These are phyloP conservation scores for Pammene aurita DNA, from an alignment of 2,888 invertebrate species.

Conservation along the genomic window DNA sequence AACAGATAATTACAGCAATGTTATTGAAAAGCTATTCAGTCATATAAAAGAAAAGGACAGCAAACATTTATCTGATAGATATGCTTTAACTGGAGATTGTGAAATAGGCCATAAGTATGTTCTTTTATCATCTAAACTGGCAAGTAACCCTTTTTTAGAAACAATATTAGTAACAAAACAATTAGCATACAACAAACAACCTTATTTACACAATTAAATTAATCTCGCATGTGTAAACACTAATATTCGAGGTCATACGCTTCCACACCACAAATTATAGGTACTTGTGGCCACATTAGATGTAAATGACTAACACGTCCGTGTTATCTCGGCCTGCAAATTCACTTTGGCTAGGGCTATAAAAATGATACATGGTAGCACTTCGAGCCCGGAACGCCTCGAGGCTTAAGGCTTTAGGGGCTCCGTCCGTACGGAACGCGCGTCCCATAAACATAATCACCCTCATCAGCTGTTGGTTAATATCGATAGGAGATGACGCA, in stretches of 20 bases:
- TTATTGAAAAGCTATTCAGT: no score
- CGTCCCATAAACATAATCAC: slow-evolving; percentile 75
- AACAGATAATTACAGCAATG: no score
- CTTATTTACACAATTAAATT: slow-evolving; percentile 21
- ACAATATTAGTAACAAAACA: no score
- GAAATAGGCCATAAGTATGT: no score
- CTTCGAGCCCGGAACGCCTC: slow-evolving; percentile 65
- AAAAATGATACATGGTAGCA: slow-evolving; percentile 78
- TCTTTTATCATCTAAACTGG: no score
- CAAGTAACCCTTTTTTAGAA: no score
- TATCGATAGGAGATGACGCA: slow-evolving; percentile 62
- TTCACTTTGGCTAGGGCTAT: slow-evolving; percentile 77
- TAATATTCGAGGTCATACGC: slow-evolving; percentile 33
- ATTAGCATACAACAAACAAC: neutral
- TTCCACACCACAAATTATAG: slow-evolving; percentile 34
- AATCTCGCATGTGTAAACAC: slow-evolving; percentile 18
- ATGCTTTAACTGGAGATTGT: no score
- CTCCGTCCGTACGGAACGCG: slow-evolving; percentile 59
- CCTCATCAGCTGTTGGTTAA: slow-evolving; percentile 69
- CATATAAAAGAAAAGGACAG: no score
- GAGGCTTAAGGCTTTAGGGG: slow-evolving; percentile 63
- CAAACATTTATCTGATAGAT: no score
- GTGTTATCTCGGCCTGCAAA: slow-evolving; percentile 76
- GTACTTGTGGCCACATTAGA: slow-evolving; percentile 54
- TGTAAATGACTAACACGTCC: slow-evolving; percentile 76